A percentile compares a stretch with the other conserved stretches of the same genome.
These are phyloP conservation scores for Grammomys surdaster DNA, from an alignment of 2,113 vertebrate species.

Conservation along the genomic window DNA sequence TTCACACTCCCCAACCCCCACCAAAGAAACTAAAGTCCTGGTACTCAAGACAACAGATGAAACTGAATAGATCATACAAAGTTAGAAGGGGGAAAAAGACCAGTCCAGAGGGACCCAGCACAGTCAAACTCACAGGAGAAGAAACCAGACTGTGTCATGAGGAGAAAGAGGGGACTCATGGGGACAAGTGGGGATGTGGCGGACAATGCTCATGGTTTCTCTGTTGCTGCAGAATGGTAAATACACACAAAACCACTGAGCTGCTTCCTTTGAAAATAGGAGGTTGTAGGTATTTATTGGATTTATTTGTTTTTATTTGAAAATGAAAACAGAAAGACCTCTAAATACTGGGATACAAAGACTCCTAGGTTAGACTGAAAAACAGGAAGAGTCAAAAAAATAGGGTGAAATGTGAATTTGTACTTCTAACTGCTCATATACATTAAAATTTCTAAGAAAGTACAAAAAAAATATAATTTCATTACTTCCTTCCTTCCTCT, in stretches of 20 bases:
- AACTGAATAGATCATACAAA: neutral
- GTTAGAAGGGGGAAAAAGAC: neutral
- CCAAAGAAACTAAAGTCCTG: neutral
- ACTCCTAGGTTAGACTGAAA: neutral
- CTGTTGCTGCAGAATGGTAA: neutral
- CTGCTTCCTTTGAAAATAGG: neutral
- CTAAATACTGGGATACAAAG: neutral
- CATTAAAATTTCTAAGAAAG: neutral
- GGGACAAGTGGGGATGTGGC: neutral
- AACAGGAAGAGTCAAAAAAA: slow-evolving; percentile 15
- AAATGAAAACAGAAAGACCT: slow-evolving; percentile 24
- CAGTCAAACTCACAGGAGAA: neutral
- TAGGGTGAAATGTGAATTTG: neutral
- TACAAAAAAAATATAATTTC: neutral
- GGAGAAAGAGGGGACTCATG: too few relatives aligned
- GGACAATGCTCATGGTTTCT: neutral
- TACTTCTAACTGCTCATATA: neutral
- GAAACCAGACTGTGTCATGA: neutral
- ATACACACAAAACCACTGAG: neutral
- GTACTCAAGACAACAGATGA: neutral
- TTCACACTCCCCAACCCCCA: neutral
- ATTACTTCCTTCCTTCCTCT: neutral
- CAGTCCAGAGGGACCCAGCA: neutral
- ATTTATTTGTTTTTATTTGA: neutral
- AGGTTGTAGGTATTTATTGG: neutral